These are phyloP conservation scores for Percopsis omiscomaycus DNA, from an alignment of 2,797 vertebrate species.

Conservation along the genomic window DNA sequence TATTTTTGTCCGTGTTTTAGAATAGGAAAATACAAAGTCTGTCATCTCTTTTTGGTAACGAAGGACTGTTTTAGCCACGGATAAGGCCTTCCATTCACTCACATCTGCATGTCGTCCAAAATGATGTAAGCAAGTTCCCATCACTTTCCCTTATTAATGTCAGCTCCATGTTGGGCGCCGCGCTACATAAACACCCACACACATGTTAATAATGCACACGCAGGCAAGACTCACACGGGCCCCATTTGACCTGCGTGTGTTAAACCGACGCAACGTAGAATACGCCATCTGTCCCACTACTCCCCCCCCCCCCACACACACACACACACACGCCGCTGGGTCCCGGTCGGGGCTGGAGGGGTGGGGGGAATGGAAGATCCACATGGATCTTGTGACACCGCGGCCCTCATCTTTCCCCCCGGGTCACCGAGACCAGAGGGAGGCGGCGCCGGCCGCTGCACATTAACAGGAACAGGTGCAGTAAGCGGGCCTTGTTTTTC, in stretches of 20 bases:
- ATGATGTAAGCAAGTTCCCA: constrained; percentile 71
- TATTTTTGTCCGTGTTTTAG: constrained; percentile 16
- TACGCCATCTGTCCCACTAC: constrained; percentile 48
- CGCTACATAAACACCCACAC: constrained; percentile 77
- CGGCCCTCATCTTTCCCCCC: constrained; percentile 65
- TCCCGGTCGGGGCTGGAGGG: constrained; percentile 49
- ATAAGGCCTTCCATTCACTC: constrained; percentile 54
- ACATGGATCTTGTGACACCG: constrained; percentile 68
- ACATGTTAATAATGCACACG: constrained; percentile 76
- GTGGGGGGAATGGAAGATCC: constrained; percentile 75
- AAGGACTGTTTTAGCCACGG: constrained; percentile 22
- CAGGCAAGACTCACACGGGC: constrained; percentile 70
- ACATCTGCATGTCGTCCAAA: constrained; percentile 74
- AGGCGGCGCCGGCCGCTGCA: constrained; percentile 55
- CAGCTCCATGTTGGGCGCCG: constrained; percentile 69
- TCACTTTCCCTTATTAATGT: constrained; percentile 80
- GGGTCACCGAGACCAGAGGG: constrained; percentile 64
- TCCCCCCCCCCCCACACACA: constrained; percentile 8
- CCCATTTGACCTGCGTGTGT: constrained; percentile 71
- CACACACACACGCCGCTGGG: constrained; percentile 46
- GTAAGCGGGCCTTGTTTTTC: constrained; percentile 72
- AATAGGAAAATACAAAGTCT: constrained; percentile 49
- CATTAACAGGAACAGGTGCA: constrained; percentile 86
- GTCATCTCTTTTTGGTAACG: constrained; percentile 30
- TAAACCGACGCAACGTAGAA: constrained; percentile 72